A percentile compares a stretch with the other conserved stretches of the same genome.
These are phyloP conservation scores for Orthosia gothica DNA, from an alignment of 2,888 invertebrate genomes.

Conservation along the genomic window DNA sequence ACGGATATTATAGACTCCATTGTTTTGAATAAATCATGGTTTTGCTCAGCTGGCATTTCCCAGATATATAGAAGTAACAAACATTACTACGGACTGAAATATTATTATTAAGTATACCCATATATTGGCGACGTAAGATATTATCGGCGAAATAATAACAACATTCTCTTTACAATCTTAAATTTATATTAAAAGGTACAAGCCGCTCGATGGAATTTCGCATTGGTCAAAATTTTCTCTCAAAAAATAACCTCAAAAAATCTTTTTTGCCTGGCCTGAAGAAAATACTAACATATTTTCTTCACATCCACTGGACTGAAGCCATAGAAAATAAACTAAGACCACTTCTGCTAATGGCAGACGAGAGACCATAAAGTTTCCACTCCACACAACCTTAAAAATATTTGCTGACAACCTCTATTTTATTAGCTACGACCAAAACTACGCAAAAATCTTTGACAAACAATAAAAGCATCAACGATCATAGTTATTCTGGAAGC, in stretches of 20 bases:
- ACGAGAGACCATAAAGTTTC: conserved; percentile 34
- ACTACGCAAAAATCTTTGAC: conserved; percentile 38
- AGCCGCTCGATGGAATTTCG: too few relatives aligned
- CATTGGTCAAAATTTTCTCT: too few relatives aligned
- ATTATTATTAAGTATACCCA: too few relatives aligned
- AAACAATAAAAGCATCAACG: conserved; percentile 63
- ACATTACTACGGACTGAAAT: not conserved
- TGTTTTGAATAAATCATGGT: conserved; percentile 28
- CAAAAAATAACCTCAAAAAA: too few relatives aligned
- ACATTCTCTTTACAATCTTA: not conserved
- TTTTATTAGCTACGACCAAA: conserved; percentile 43
- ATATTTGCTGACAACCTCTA: conserved; percentile 53
- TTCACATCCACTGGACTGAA: not conserved
- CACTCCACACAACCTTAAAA: conserved; percentile 46
- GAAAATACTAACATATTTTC: too few relatives aligned
- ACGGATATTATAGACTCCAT: not conserved
- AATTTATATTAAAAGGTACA: not conserved
- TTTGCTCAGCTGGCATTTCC: conserved; percentile 34
- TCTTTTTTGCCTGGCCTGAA: too few relatives aligned
- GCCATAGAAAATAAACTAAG: not conserved
- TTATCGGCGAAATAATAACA: not conserved
- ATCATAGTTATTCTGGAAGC: conserved; percentile 74
- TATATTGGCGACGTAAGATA: too few relatives aligned
- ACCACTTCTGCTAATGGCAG: conserved; percentile 4
- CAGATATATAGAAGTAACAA: conserved; percentile 14